Evolutionary conservation across 2,113 vertebrate species (phyloP).

Genomic region (Cervus canadensis): DNA sequence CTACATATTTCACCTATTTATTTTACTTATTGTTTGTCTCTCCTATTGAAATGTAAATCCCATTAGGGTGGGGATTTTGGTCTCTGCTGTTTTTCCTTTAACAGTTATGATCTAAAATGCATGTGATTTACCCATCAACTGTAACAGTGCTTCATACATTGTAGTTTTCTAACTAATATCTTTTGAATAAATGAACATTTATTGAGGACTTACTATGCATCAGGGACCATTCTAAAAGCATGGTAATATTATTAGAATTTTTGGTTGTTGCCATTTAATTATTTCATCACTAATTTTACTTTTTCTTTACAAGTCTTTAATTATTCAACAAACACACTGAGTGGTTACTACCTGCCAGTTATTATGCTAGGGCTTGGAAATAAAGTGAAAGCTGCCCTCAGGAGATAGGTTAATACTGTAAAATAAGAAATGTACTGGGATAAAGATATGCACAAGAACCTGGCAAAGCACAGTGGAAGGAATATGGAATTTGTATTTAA

Average conservation of each 20-base stretch:
- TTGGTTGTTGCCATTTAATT: not conserved
- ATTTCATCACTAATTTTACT: not conserved
- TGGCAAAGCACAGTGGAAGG: not conserved
- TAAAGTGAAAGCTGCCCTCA: not conserved
- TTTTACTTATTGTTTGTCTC: not conserved
- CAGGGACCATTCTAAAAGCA: not conserved
- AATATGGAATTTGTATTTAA: not conserved
- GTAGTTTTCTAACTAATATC: not conserved
- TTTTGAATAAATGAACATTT: not conserved
- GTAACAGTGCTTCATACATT: not conserved
- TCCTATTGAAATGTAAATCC: not conserved
- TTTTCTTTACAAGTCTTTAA: not conserved
- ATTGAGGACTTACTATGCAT: not conserved
- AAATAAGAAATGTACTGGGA: not conserved
- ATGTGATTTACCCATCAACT: not conserved
- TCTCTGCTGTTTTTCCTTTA: not conserved
- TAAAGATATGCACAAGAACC: not conserved
- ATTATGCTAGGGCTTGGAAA: not conserved
- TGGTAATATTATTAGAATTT: not conserved
- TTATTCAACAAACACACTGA: not conserved
- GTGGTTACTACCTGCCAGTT: not conserved
- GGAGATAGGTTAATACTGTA: not conserved
- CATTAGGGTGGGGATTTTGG: not conserved
- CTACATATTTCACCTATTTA: not conserved
- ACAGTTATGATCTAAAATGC: not conserved